Conservation (phyloP, 2,113 vertebrate species). For the Marmota flaviventris region DNA sequence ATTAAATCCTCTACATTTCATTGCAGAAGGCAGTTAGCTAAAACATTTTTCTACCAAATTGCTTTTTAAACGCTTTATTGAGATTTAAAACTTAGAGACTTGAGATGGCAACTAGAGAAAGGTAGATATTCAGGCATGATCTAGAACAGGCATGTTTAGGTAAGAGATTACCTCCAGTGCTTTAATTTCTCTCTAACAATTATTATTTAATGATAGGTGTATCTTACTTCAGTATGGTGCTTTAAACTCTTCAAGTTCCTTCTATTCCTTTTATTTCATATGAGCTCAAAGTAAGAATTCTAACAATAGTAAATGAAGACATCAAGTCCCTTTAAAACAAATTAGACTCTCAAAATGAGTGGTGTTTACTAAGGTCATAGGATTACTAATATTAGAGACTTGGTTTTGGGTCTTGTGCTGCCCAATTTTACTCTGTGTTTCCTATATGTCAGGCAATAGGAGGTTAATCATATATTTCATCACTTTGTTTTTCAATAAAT, state of each 20-base stretch:
- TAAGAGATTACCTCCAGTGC: neutral
- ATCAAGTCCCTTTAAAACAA: neutral
- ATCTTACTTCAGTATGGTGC: neutral
- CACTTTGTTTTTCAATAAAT: slow-evolving; percentile 22
- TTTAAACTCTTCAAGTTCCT: neutral
- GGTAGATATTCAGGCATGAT: slow-evolving; percentile 31
- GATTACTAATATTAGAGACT: neutral
- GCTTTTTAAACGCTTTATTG: slow-evolving; percentile 57
- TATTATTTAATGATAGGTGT: neutral
- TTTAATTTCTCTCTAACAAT: slow-evolving; percentile 30
- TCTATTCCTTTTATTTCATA: slow-evolving; percentile 32
- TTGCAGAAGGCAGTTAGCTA: slow-evolving; percentile 22
- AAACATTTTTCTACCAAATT: slow-evolving; percentile 73
- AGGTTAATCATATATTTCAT: neutral
- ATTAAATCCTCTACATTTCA: slow-evolving; percentile 64
- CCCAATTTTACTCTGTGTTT: neutral
- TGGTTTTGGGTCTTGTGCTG: neutral
- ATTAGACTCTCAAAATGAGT: neutral
- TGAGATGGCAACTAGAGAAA: slow-evolving; percentile 37
- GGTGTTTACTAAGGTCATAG: neutral
- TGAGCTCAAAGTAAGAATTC: slow-evolving; percentile 27
- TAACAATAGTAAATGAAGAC: neutral
- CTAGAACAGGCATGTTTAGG: neutral
- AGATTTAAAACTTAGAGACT: slow-evolving; percentile 44
- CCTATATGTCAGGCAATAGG: neutral